Conservation (phyloP, 1,140 invertebrate species). For the Cherax quadricarinatus region DNA sequence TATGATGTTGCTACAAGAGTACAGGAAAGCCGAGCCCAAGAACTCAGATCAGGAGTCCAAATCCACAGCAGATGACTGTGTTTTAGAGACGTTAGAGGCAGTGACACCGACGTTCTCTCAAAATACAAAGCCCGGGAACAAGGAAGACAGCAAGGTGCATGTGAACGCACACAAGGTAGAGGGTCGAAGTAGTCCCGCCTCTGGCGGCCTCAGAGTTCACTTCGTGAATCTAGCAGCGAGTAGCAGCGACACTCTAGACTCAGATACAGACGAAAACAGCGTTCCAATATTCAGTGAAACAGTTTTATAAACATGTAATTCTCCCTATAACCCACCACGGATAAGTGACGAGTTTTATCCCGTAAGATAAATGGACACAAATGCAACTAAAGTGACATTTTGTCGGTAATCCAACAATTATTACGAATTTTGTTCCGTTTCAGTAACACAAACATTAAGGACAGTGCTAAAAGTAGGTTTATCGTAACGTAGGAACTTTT, state of each 20-base stretch:
- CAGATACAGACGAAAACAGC: neutral
- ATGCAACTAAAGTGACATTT: too few relatives aligned
- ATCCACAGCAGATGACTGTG: slow-evolving; percentile 32
- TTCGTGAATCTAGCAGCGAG: slow-evolving; percentile 21
- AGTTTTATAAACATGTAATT: slow-evolving; percentile 30
- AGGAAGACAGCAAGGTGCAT: neutral
- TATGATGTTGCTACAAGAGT: neutral
- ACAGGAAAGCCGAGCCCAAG: neutral
- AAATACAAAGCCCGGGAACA: neutral
- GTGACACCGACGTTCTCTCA: neutral
- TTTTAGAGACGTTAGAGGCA: slow-evolving; percentile 4
- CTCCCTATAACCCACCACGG: too few relatives aligned
- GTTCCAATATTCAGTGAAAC: slow-evolving; percentile 37
- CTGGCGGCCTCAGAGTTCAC: slow-evolving; percentile 39
- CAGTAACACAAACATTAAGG: too few relatives aligned
- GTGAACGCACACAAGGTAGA: neutral
- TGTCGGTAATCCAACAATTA: too few relatives aligned
- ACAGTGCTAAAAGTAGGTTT: too few relatives aligned
- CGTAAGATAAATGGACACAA: too few relatives aligned
- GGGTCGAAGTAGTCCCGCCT: slow-evolving; percentile 9
- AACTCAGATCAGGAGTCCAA: neutral
- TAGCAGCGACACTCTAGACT: neutral
- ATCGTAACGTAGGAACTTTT: too few relatives aligned
- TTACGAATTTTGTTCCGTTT: too few relatives aligned
- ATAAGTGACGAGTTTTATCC: too few relatives aligned